Conservation (phyloP, 2,113 vertebrate species). For the Smithornis capensis region DNA sequence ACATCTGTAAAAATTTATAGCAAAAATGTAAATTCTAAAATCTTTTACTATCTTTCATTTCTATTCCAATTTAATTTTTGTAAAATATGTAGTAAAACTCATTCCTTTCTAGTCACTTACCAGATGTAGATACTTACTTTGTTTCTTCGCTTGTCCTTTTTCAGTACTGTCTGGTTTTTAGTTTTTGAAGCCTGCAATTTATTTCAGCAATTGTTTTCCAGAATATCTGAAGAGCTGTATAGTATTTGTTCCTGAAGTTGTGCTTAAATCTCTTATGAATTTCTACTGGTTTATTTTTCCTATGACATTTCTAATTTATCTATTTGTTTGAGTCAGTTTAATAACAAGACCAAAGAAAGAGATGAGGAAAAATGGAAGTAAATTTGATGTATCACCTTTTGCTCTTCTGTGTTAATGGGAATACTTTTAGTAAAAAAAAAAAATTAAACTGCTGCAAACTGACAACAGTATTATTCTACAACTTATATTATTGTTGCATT, state of each 20-base stretch:
- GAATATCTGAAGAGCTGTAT: not conserved
- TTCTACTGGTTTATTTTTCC: not conserved
- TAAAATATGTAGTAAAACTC: not conserved
- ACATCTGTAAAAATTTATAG: not conserved
- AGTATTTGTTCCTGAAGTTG: not conserved
- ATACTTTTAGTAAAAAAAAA: not conserved
- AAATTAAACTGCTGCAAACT: not conserved
- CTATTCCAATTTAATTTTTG: not conserved
- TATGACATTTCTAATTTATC: not conserved
- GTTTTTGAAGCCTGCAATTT: not conserved
- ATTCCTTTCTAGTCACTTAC: not conserved
- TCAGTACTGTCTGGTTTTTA: not conserved
- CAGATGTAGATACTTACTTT: not conserved
- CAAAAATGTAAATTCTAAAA: not conserved
- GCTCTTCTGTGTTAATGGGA: not conserved
- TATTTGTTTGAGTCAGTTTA: not conserved
- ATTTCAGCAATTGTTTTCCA: not conserved
- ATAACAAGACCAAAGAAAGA: not conserved
- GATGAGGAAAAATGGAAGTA: not conserved
- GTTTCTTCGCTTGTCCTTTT: not conserved
- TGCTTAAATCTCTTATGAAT: not conserved
- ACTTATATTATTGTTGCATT: not conserved
- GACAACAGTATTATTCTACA: not conserved
- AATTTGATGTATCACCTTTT: not conserved
- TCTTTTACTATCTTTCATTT: not conserved